Evolutionary conservation across 2,888 invertebrate species (phyloP).

Genomic region (Andrena marginata): DNA sequence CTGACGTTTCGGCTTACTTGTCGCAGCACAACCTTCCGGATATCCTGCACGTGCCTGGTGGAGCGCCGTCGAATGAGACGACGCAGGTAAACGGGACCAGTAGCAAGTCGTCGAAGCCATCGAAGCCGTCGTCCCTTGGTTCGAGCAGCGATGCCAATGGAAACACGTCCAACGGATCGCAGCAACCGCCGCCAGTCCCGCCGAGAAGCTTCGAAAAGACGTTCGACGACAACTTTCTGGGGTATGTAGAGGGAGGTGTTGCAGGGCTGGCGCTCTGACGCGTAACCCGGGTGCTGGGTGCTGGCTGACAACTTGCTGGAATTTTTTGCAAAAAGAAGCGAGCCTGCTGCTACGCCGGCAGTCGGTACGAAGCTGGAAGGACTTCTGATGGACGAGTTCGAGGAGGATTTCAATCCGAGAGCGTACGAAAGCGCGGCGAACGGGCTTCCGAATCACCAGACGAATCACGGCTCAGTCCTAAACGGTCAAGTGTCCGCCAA

Average conservation of each 20-base stretch:
- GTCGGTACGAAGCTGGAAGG: conserved; percentile 93
- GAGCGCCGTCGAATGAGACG: conserved; percentile 65
- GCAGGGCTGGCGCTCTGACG: not conserved
- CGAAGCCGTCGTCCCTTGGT: conserved; percentile 56
- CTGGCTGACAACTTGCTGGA: not conserved
- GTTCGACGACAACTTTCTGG: conserved; percentile 83
- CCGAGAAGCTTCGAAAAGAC: conserved; percentile 83
- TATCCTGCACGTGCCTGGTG: conserved; percentile 84
- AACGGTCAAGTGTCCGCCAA: conserved; percentile 84
- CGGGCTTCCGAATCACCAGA: conserved; percentile 81
- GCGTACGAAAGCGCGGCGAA: conserved; percentile 90
- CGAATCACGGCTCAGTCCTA: conserved; percentile 77
- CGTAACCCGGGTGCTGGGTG: not conserved
- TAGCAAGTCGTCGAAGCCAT: conserved; percentile 63
- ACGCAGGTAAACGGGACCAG: conserved; percentile 79
- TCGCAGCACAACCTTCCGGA: conserved; percentile 86
- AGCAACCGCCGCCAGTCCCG: conserved; percentile 81
- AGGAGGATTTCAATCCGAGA: conserved; percentile 94
- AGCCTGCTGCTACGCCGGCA: conserved; percentile 85
- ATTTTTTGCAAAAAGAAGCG: conserved; percentile 64
- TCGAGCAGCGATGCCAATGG: conserved; percentile 81
- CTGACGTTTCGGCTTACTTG: conserved; percentile 86
- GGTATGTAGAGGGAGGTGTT: conserved; percentile 61
- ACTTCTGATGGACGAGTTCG: conserved; percentile 91
- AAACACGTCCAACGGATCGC: conserved; percentile 82